Percentiles rank a stretch among this genome's conserved stretches.
These are phyloP conservation scores for Rhopalosiphum maidis DNA, from an alignment of 1,140 invertebrate genomes.

Conservation along the genomic window DNA sequence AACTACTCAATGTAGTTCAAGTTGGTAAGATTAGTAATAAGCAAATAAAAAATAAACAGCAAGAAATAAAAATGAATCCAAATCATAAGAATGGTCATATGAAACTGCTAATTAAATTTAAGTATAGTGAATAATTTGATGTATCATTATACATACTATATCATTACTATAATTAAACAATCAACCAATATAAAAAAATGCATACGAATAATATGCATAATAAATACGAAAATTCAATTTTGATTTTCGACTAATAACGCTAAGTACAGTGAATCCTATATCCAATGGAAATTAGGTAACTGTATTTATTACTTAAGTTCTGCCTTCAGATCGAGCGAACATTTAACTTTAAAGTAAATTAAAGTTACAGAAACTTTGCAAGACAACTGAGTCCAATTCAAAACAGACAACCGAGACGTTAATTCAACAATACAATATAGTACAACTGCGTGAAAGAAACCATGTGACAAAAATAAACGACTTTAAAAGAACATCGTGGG, in stretches of 20 bases:
- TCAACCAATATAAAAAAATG: background rate
- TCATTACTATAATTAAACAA: background rate
- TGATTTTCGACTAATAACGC: background rate
- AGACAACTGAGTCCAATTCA: background rate
- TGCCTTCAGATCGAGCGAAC: background rate
- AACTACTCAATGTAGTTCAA: background rate
- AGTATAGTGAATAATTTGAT: background rate
- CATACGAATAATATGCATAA: background rate
- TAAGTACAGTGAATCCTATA: background rate
- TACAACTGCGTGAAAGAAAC: background rate
- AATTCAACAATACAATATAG: background rate
- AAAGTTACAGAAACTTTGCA: slow-evolving; percentile 31
- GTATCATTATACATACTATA: background rate
- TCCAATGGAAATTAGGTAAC: slow-evolving; percentile 20
- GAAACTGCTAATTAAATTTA: background rate
- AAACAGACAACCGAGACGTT: slow-evolving; percentile 23
- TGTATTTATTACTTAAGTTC: slow-evolving; percentile 33
- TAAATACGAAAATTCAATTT: background rate
- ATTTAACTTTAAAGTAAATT: slow-evolving; percentile 50
- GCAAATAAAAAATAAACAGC: background rate
- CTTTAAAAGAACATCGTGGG: background rate
- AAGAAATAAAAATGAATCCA: background rate
- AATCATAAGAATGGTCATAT: background rate
- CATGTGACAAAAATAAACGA: background rate
- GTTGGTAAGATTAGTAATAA: background rate